Evolutionary conservation across 2,797 vertebrate genomes (phyloP).

Genomic region (Sebastes kiyomatsui): DNA sequence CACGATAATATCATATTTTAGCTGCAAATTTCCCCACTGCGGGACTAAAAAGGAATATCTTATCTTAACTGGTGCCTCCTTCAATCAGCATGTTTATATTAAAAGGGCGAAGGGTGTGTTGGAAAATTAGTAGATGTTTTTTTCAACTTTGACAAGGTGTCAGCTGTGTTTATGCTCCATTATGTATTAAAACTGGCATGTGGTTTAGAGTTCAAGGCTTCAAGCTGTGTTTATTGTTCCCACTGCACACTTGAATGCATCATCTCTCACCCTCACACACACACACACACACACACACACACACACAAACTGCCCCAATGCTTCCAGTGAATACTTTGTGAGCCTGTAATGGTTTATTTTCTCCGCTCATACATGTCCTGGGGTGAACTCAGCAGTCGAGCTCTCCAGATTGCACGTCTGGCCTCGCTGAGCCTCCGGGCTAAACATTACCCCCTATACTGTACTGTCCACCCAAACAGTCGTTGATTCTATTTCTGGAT

Average conservation of each 20-base stretch:
- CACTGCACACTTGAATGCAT: constrained; percentile 46
- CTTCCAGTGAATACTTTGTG: constrained; percentile 55
- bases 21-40: neutral
- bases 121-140: constrained; percentile 11
- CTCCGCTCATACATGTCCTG: constrained; percentile 48
- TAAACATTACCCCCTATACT: constrained; percentile 34
- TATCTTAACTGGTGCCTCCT: neutral
- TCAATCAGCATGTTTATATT: constrained; percentile 6
- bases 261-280: constrained; percentile 4
- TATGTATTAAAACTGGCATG: constrained; percentile 36
- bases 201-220: constrained; percentile 34
- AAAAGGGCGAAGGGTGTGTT: constrained; percentile 19
- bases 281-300: neutral
- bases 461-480: constrained; percentile 33
- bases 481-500: constrained; percentile 34
- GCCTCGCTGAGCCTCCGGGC: constrained; percentile 38
- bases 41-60: too few relatives aligned
- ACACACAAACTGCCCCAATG: constrained; percentile 12
- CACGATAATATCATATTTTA: neutral
- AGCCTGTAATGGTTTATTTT: constrained; percentile 68
- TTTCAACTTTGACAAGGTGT: constrained; percentile 49
- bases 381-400: constrained; percentile 50
- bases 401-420: constrained; percentile 39
- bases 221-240: constrained; percentile 67
- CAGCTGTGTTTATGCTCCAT: constrained; percentile 64